Percentiles rank a stretch among this genome's conserved stretches.
These are phyloP conservation scores for Tinamus guttatus DNA, from an alignment of 2,113 vertebrate species.

Conservation along the genomic window DNA sequence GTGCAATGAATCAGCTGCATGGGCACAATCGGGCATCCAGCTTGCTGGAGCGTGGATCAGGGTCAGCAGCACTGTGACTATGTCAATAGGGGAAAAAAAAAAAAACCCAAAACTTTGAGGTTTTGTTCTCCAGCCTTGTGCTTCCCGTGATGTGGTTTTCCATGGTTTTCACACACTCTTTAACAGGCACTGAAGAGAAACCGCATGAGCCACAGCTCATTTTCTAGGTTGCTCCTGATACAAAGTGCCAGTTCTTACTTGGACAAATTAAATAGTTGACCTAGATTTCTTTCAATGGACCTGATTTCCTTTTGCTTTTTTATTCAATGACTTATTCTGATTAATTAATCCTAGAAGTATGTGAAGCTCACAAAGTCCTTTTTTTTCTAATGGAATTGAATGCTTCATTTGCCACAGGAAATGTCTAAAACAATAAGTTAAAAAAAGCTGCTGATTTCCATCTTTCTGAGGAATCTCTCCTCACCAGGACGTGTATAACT, in stretches of 20 bases:
- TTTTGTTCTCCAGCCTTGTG: background rate
- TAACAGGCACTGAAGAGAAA: background rate
- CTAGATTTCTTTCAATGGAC: background rate
- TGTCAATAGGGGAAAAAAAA: background rate
- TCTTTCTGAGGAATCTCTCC: background rate
- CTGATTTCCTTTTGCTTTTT: background rate
- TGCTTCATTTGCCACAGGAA: background rate
- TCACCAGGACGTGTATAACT: background rate
- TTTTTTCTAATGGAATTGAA: background rate
- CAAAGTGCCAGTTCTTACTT: background rate
- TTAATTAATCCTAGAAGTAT: background rate
- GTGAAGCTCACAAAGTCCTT: accelerated
- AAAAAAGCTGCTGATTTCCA: background rate
- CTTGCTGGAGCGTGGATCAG: background rate
- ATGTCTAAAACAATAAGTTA: background rate
- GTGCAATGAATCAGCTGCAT: background rate
- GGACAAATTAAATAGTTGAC: background rate
- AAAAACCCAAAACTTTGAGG: too few species aligned
- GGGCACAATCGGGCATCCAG: background rate
- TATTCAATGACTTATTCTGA: background rate
- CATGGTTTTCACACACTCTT: background rate
- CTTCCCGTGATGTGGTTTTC: background rate
- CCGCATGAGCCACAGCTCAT: background rate
- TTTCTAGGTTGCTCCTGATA: background rate
- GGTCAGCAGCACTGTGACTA: background rate